Evolutionary conservation across 2,113 vertebrate species (phyloP).

Genomic region (Cephalopterus ornatus): DNA sequence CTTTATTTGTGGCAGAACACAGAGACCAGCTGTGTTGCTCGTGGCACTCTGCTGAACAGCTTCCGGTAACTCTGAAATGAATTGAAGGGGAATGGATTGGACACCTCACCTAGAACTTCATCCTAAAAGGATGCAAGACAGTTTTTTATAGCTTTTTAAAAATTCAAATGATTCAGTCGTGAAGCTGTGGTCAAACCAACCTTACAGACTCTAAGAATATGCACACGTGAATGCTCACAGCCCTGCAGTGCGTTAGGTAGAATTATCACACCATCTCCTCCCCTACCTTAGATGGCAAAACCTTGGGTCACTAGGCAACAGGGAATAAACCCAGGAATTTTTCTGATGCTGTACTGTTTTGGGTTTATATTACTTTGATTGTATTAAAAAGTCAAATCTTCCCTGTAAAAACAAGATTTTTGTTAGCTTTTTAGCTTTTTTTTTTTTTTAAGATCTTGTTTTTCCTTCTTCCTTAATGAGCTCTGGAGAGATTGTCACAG

Average conservation of each 20-base stretch:
- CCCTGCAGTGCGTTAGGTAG: background rate
- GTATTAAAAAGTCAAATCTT: background rate
- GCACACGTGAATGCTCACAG: background rate
- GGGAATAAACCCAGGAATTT: background rate
- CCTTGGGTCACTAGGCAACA: conserved; percentile 41
- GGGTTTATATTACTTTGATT: conserved; percentile 1
- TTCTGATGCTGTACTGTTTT: background rate
- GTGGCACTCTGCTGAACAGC: conserved; percentile 61
- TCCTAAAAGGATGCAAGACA: background rate
- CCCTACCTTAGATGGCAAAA: background rate
- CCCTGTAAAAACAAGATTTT: background rate
- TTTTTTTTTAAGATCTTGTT: background rate
- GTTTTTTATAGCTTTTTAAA: background rate
- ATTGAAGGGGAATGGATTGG: conserved; percentile 26
- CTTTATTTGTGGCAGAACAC: conserved; percentile 63
- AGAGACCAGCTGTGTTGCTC: conserved; percentile 31
- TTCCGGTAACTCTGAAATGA: conserved; percentile 67
- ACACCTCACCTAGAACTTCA: background rate
- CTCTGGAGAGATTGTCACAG: conserved; percentile 7
- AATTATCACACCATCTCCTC: conserved; percentile 11
- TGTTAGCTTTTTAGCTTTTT: background rate
- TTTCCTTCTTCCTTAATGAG: conserved; percentile 25
- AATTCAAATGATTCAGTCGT: background rate
- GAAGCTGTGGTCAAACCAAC: background rate
- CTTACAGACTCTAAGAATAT: background rate